These are phyloP conservation scores for Myanophis thanlyinensis DNA, from an alignment of 2,113 vertebrate genomes.

Conservation along the genomic window DNA sequence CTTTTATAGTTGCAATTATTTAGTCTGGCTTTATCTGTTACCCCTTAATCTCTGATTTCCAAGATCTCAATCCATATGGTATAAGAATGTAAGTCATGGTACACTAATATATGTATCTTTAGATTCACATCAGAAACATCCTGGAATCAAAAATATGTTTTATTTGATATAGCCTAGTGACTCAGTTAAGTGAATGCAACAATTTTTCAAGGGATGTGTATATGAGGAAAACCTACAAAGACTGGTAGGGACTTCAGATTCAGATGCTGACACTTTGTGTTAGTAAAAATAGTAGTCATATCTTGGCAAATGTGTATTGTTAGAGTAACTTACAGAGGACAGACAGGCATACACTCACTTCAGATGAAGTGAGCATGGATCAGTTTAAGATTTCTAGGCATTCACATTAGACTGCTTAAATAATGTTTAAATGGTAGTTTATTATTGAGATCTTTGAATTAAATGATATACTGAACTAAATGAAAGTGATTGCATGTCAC, in stretches of 20 bases:
- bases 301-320: neutral
- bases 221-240: neutral
- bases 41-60: neutral
- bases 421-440: constrained; percentile 25
- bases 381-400: constrained; percentile 1
- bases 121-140: neutral
- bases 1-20: neutral
- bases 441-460: neutral
- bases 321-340: neutral
- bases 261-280: neutral
- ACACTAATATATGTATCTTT: neutral
- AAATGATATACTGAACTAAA: neutral
- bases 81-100: neutral
- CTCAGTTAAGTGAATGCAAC: neutral
- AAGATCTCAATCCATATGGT: neutral
- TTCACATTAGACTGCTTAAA: neutral
- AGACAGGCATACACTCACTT: neutral
- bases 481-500: neutral
- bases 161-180: neutral
- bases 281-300: neutral
- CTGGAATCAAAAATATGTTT: neutral
- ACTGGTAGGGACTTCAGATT: neutral
- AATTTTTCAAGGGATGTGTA: neutral
- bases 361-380: neutral
- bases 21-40: neutral